These are phyloP conservation scores for Hippocampus guttulatus DNA, from an alignment of 2,113 vertebrate species.

Conservation along the genomic window DNA sequence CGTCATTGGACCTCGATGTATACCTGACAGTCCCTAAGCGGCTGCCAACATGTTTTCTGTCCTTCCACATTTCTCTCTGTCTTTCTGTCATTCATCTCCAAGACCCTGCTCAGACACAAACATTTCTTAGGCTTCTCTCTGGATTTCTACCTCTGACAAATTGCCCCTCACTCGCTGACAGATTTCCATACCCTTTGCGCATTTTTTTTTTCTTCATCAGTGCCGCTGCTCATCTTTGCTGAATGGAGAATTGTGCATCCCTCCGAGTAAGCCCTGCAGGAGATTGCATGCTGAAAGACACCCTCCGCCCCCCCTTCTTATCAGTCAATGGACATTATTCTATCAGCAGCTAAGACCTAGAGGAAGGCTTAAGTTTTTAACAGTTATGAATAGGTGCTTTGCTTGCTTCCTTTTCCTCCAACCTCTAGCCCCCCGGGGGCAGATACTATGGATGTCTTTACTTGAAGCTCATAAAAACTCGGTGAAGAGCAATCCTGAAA, in stretches of 20 bases:
- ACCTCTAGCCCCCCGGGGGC: slow-evolving; percentile 38
- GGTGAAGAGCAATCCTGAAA: slow-evolving; percentile 1
- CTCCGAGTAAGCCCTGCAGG: slow-evolving; percentile 58
- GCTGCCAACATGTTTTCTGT: slow-evolving; percentile 37
- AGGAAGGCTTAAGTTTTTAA: slow-evolving; percentile 60
- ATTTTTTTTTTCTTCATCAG: slow-evolving; percentile 49
- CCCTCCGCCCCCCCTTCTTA: slow-evolving; percentile 53
- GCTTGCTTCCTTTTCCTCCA: slow-evolving; percentile 59
- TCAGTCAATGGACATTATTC: slow-evolving; percentile 69
- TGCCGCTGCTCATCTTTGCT: slow-evolving; percentile 41
- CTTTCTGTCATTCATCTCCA: slow-evolving; percentile 19
- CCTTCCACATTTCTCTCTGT: slow-evolving; percentile 22
- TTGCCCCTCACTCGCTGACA: slow-evolving; percentile 32
- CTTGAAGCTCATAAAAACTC: slow-evolving; percentile 33
- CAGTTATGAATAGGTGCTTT: slow-evolving; percentile 70
- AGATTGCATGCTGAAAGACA: slow-evolving; percentile 69
- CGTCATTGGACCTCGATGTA: slow-evolving; percentile 62
- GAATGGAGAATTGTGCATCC: slow-evolving; percentile 55
- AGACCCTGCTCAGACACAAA: slow-evolving; percentile 13
- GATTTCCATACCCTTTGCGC: slow-evolving; percentile 28
- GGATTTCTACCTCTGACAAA: slow-evolving; percentile 4
- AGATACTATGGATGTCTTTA: slow-evolving; percentile 32
- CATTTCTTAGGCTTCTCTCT: slow-evolving; percentile 17
- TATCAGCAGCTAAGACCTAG: slow-evolving; percentile 61
- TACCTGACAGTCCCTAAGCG: slow-evolving; percentile 53